phyloP scores from a whole-genome alignment of 2,113 vertebrate genomes.

The Opisthocomus hoazin region DNA sequence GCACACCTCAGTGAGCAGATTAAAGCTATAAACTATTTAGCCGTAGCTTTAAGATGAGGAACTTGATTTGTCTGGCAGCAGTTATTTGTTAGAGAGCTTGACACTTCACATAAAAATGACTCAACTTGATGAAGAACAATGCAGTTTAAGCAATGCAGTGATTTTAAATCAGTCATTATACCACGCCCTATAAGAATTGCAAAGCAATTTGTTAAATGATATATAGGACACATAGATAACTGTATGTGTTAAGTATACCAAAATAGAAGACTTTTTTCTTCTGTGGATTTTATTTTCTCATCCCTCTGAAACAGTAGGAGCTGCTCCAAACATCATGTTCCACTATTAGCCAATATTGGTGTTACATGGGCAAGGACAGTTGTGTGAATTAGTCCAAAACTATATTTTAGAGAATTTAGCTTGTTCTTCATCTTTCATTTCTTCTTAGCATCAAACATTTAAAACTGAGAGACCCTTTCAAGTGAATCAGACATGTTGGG shows the following conservation, averaged over 20 bases:
- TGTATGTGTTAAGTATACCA: constrained; percentile 62
- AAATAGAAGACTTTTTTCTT: constrained; percentile 34
- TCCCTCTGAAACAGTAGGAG: neutral
- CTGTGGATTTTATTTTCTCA: neutral
- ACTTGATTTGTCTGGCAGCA: constrained; percentile 94
- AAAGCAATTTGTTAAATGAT: constrained; percentile 78
- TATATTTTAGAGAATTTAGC: neutral
- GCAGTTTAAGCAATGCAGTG: constrained; percentile 80
- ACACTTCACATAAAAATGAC: constrained; percentile 89
- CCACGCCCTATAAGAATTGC: constrained; percentile 74
- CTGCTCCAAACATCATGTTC: neutral
- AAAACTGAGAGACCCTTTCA: neutral
- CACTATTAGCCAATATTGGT: neutral
- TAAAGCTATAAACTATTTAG: constrained; percentile 99
- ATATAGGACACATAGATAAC: constrained; percentile 62
- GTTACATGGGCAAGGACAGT: neutral
- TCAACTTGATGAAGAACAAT: constrained; percentile 85
- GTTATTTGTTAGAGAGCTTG: constrained; percentile 93
- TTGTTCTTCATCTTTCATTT: neutral
- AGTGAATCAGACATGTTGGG: neutral
- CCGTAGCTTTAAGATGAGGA: constrained; percentile 90
- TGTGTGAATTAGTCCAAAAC: neutral
- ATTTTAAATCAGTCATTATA: constrained; percentile 80
- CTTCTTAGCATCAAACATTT: neutral
- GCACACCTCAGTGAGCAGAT: constrained; percentile 99